Evolutionary conservation across 2,113 vertebrate species (phyloP).

Genomic region (Oreochromis niloticus): DNA sequence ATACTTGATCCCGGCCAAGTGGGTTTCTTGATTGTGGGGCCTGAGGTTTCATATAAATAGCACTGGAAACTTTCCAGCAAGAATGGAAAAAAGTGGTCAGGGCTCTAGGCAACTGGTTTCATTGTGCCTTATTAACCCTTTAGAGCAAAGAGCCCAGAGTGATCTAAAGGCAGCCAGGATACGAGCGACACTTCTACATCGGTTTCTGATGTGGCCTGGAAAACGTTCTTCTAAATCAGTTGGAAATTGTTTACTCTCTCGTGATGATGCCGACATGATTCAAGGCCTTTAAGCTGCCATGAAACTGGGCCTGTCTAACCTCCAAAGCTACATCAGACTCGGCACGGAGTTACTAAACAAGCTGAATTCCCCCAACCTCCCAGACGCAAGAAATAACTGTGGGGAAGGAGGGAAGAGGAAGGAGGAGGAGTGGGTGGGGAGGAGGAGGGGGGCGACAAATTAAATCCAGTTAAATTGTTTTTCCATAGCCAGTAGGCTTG

Average conservation of each 20-base stretch:
- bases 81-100: conserved; percentile 66
- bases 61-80: conserved; percentile 69
- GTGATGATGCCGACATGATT: background rate
- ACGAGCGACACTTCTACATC: background rate
- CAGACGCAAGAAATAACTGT: conserved; percentile 32
- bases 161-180: background rate
- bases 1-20: conserved; percentile 31
- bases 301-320: background rate
- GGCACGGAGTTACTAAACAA: conserved; percentile 30
- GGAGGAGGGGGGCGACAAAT: conserved; percentile 46
- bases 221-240: background rate
- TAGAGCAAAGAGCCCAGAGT: background rate
- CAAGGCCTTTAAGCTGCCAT: background rate
- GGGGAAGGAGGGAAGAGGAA: conserved; percentile 3
- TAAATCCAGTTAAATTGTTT: conserved; percentile 76
- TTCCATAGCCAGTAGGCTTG: conserved; percentile 74
- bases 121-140: conserved; percentile 61
- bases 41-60: conserved; percentile 68
- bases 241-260: background rate
- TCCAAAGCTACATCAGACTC: background rate
- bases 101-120: conserved; percentile 57
- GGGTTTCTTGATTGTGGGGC: conserved; percentile 42
- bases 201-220: background rate
- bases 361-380: conserved; percentile 52
- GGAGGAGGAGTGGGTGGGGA: background rate